Evolutionary conservation across 2,113 vertebrate genomes (phyloP), one percentile per base, ranked within the genome.

Genomic region (Columba janthina): DNA sequence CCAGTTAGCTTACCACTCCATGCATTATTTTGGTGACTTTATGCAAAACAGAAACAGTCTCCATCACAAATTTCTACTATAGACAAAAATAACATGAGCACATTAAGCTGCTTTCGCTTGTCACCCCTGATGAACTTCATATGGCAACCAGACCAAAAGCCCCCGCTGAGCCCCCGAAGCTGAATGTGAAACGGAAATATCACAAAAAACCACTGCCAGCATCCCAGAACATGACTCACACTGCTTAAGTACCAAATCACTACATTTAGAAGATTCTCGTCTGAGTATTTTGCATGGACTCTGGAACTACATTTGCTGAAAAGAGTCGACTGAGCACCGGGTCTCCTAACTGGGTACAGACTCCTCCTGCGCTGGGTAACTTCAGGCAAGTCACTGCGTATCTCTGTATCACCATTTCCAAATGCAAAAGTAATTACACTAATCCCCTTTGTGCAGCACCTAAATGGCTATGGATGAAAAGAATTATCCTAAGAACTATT

Each of bases 91-190:
- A 96, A 93, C 91, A 94, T 16, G 50, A 95, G 79, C 79, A 93
- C 72, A 88, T 93, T 90, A 93, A 93, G 90, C 82, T 88, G 57
- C 83, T 94, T 93, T 96, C 1, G 15, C 88, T 89, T 95, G 90
- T 97, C 94, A 96, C 88, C 93, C 79, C 61, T 44, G 85, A 94
- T 95, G 90, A 96, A 96, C 95, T 90, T 94, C 95, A 97, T 91
- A 95, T 78, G 89, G 95, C 61, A 92, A 93, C 86, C 86, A 94
- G 93, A 96, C 95, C 95, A 93, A 94, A 88, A 88, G 93, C 88
- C 88, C 95, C 75, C 0, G 31, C 75, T 93, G 94, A 94, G 85
- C 93, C 93, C 88, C 90, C 0, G 26, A 86, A 96, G 95, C 93
- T 93, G 85, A 90, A 94, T 93, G 65, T 81, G 86, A 92, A 96